Evolutionary conservation across 2,888 invertebrate genomes (phyloP).

Genomic region (Empis stercorea): DNA sequence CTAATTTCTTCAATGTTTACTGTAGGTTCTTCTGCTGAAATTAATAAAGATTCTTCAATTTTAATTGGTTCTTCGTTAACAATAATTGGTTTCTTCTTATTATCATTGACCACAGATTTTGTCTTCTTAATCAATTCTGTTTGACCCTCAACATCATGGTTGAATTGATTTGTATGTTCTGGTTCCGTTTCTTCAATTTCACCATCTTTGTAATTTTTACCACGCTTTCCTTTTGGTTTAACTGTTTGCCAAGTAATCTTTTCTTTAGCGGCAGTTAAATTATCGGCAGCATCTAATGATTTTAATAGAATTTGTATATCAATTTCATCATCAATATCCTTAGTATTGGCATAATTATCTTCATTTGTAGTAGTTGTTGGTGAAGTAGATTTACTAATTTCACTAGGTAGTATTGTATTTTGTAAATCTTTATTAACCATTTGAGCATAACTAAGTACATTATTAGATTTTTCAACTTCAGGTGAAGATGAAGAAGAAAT

Average conservation of each 20-base stretch:
- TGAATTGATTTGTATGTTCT: neutral
- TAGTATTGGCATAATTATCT: neutral
- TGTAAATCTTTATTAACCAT: slow-evolving; percentile 7
- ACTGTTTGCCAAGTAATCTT: slow-evolving; percentile 11
- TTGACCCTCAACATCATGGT: neutral
- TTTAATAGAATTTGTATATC: neutral
- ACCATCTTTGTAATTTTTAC: slow-evolving; percentile 1
- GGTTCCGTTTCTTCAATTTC: neutral
- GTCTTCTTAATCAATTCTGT: neutral
- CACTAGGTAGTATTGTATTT: neutral
- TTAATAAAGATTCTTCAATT: neutral
- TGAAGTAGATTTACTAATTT: neutral
- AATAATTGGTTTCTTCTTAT: too few relatives aligned
- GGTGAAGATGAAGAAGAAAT: too few relatives aligned
- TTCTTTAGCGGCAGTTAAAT: neutral
- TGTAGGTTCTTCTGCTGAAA: neutral
- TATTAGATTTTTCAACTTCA: neutral
- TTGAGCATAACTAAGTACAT: slow-evolving; percentile 11
- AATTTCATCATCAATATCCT: neutral
- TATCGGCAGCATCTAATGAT: neutral
- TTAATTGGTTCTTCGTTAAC: neutral
- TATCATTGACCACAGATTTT: neutral
- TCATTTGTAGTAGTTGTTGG: neutral
- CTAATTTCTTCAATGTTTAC: neutral
- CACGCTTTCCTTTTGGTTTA: slow-evolving; percentile 10